Evolutionary conservation across 2,888 invertebrate species (phyloP), one percentile per base, ranked within the genome.

Genomic region (Proisotoma minuta): DNA sequence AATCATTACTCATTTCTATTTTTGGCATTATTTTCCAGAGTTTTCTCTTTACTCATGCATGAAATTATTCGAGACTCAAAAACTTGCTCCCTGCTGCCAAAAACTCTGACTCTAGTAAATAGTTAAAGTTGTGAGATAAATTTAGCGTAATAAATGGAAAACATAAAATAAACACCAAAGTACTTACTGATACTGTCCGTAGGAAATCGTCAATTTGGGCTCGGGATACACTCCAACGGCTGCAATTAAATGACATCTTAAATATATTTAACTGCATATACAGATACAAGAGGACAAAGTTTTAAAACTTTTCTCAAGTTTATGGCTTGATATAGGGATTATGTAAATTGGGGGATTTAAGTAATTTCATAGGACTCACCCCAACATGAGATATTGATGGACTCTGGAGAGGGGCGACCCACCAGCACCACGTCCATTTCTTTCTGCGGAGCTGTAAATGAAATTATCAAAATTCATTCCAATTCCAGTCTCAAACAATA

Each of bases 351-450:
- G n/a, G n/a, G n/a, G n/a, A n/a, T n/a, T n/a, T n/a, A n/a, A n/a
- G n/a, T n/a, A n/a, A n/a, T n/a, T n/a, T n/a, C n/a, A n/a, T 4
- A 18, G 10, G 12, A 53, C 65, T 52, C 53, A 68, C 68, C 68
- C 67, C 64, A 68, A 56, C 68, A 68, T 26, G 68, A 68, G 58
- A 68, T 62, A 61, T 68, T 65, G 26, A 68, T 68, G 34, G 68
- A 62, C 26, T 65, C 68, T 20, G 62, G 58, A n/a, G 60, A 60
- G 23, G 62, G 64, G 23, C 65, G 47, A 18, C 61, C 51, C 23
- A 62, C 59, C 43, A 57, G 48, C 24, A 57, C 48, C 50, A 68
- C 63, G 15, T 61, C 60, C 63, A 65, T 63, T 50, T 59, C 63
- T 24, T 68, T 65, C 34, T 63, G 56, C 5, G 65, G 60, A 28